phyloP scores from a whole-genome alignment of 1,140 invertebrate genomes.

The Akabosia matsudoensis region DNA sequence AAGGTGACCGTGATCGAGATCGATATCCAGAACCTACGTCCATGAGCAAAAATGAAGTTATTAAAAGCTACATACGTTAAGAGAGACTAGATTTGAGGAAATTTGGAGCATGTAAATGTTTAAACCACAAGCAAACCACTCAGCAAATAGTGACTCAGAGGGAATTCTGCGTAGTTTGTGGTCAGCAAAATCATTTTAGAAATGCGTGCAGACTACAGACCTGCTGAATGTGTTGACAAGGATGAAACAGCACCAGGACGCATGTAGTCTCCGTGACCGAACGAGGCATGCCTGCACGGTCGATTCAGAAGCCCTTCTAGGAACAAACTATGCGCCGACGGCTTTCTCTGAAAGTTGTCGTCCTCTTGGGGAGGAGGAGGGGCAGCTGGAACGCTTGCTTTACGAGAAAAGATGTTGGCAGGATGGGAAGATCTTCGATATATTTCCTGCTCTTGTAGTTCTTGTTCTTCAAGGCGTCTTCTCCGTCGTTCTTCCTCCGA shows the following conservation, averaged over 20 bases:
- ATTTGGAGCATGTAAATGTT: neutral
- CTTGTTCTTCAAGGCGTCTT: slow-evolving; percentile 46
- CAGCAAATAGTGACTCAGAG: neutral
- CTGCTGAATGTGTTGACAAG: slow-evolving; percentile 25
- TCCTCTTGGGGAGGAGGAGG: slow-evolving; percentile 31
- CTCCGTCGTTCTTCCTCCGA: slow-evolving; percentile 55
- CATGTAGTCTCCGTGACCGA: slow-evolving; percentile 34
- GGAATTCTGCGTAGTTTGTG: too few species aligned
- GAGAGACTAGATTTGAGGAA: too few species aligned
- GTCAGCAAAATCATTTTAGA: too few species aligned
- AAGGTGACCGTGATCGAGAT: slow-evolving; percentile 32
- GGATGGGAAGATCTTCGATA: slow-evolving; percentile 47
- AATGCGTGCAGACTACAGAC: slow-evolving; percentile 6
- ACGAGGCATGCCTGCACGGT: slow-evolving; percentile 36
- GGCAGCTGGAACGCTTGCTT: slow-evolving; percentile 27
- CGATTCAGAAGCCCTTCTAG: slow-evolving; percentile 39
- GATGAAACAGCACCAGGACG: slow-evolving; percentile 40
- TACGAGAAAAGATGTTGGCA: slow-evolving; percentile 42
- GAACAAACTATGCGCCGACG: slow-evolving; percentile 44
- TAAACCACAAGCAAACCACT: neutral
- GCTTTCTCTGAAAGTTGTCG: slow-evolving; percentile 33
- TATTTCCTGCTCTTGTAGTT: slow-evolving; percentile 44
- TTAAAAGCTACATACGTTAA: too few species aligned
- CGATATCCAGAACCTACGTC: slow-evolving; percentile 27
- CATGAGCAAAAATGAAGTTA: neutral